These are phyloP conservation scores for Ectropis grisescens DNA, from an alignment of 1,140 invertebrate genomes.

Conservation along the genomic window DNA sequence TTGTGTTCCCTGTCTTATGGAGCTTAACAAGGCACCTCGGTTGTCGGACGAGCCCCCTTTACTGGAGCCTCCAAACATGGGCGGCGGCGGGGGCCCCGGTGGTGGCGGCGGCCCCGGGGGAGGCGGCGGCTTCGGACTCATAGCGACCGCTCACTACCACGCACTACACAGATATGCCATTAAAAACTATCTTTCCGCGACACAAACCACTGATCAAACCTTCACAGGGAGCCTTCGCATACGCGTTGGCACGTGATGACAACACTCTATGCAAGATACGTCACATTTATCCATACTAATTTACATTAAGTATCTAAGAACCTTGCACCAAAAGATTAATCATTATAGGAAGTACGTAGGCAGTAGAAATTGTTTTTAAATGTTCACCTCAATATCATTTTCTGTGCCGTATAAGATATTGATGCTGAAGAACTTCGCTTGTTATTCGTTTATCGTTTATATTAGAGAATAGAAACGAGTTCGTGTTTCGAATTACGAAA, in stretches of 20 bases:
- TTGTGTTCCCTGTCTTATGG: conserved; percentile 84
- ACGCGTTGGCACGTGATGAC: conserved; percentile 38
- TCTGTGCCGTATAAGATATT: too few relatives aligned
- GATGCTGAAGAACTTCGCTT: too few relatives aligned
- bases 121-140: conserved; percentile 63
- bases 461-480: too few relatives aligned
- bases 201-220: too few relatives aligned
- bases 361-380: conserved; percentile 52
- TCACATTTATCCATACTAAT: conserved; percentile 51
- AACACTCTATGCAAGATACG: conserved; percentile 42
- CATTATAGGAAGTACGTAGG: conserved; percentile 61
- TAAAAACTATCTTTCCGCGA: conserved; percentile 4
- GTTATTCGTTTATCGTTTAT: too few relatives aligned
- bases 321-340: conserved; percentile 62
- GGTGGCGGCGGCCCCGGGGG: conserved; percentile 73
- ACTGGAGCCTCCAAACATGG: conserved; percentile 73
- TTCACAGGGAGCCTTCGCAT: conserved; percentile 24
- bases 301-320: conserved; percentile 58
- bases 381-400: conserved; percentile 37
- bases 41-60: conserved; percentile 68
- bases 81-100: conserved; percentile 73
- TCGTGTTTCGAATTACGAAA: too few relatives aligned
- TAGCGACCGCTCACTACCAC: conserved; percentile 14
- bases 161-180: conserved; percentile 30
- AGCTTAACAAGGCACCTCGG: conserved; percentile 79